Conservation (phyloP, 30 jellyfish, hydroid and myxozoan genomes). For the Rhopilema esculentum region DNA sequence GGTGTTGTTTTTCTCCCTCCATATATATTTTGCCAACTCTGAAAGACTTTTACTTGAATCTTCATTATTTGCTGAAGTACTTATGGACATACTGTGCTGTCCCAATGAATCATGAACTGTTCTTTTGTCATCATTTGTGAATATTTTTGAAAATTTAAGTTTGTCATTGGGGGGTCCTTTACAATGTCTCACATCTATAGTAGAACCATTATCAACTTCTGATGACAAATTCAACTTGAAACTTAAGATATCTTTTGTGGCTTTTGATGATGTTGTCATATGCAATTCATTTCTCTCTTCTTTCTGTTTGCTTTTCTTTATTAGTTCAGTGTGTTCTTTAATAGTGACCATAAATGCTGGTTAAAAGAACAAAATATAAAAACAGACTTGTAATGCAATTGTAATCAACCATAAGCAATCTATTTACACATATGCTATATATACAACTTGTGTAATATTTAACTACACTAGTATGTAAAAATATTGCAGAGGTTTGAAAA, state of each 20-base stretch:
- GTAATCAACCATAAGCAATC: too few relatives aligned
- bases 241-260: too few relatives aligned
- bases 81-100: not conserved
- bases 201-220: not conserved
- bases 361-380: too few relatives aligned
- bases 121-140: not conserved
- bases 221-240: too few relatives aligned
- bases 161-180: not conserved
- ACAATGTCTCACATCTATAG: not conserved
- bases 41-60: constrained; percentile 51
- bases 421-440: too few relatives aligned
- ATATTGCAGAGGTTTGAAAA: too few relatives aligned
- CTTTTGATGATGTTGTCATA: too few relatives aligned
- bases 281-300: not conserved
- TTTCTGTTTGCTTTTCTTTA: not conserved
- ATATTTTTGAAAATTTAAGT: not conserved
- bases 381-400: too few relatives aligned
- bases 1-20: constrained; percentile 12
- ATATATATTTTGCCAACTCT: constrained; percentile 43
- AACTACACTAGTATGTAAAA: too few relatives aligned
- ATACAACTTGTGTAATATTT: too few relatives aligned
- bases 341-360: not conserved
- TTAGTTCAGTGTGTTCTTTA: not conserved
- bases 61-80: not conserved
- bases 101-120: not conserved